These are phyloP conservation scores for Orchestia grillus DNA, from an alignment of 1,140 invertebrate genomes.

Conservation along the genomic window DNA sequence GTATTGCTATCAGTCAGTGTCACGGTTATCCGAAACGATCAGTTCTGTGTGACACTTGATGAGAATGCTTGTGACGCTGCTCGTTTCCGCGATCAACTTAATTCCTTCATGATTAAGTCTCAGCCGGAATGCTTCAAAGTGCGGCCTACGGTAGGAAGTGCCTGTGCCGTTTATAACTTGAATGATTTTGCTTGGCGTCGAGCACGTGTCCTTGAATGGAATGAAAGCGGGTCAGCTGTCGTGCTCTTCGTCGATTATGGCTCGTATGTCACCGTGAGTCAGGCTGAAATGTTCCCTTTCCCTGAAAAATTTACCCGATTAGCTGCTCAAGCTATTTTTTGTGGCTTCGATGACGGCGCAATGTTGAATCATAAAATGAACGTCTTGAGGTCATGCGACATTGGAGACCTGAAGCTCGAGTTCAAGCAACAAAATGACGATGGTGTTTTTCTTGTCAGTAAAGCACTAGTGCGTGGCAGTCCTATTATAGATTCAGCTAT, in stretches of 20 bases:
- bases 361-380: not conserved
- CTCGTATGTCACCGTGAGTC: not conserved
- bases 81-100: not conserved
- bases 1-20: not conserved
- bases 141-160: not conserved
- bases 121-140: not conserved
- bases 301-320: not conserved
- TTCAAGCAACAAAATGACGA: not conserved
- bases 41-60: not conserved
- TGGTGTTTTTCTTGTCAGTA: not conserved
- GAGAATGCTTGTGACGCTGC: not conserved
- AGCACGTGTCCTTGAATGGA: not conserved
- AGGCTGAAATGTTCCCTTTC: not conserved
- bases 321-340: not conserved
- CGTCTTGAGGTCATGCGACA: not conserved
- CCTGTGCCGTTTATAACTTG: not conserved
- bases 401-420: not conserved
- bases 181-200: not conserved
- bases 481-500: not conserved
- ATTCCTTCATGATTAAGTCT: not conserved
- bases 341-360: not conserved
- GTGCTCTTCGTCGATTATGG: conserved; percentile 21
- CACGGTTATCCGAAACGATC: not conserved
- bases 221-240: not conserved
- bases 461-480: not conserved